These are phyloP conservation scores for Lepus timidus DNA, from an alignment of 2,113 vertebrate genomes.

Conservation along the genomic window DNA sequence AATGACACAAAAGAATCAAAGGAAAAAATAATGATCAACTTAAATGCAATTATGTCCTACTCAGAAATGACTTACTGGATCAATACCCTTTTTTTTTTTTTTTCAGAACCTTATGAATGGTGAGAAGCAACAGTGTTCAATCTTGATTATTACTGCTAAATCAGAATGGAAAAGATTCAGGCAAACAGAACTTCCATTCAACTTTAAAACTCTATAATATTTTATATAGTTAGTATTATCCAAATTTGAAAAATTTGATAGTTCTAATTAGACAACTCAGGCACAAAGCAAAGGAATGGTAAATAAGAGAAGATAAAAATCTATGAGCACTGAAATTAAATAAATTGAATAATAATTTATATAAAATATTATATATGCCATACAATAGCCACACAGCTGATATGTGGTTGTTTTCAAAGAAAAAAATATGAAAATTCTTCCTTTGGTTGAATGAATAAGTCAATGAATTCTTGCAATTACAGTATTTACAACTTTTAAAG, in stretches of 20 bases:
- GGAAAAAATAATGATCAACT: neutral
- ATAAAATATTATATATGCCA: slow-evolving; percentile 35
- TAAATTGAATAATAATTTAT: slow-evolving; percentile 41
- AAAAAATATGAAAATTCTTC: slow-evolving; percentile 29
- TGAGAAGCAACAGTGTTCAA: neutral
- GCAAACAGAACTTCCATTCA: slow-evolving; percentile 53
- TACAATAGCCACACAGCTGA: neutral
- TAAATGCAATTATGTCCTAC: slow-evolving; percentile 21
- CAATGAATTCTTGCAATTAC: slow-evolving; percentile 29
- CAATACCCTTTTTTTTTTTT: slow-evolving; percentile 17
- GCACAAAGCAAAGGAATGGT: slow-evolving; percentile 39
- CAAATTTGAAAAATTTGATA: slow-evolving; percentile 50
- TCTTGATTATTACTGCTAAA: slow-evolving; percentile 16
- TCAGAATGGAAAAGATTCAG: neutral
- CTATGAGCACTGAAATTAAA: neutral
- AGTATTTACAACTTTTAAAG: slow-evolving; percentile 25
- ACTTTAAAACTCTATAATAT: slow-evolving; percentile 33
- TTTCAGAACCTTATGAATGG: neutral
- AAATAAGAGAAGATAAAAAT: slow-evolving; percentile 43
- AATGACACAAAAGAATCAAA: slow-evolving; percentile 53
- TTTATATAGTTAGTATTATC: slow-evolving; percentile 10
- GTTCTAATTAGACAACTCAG: neutral
- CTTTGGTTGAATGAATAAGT: slow-evolving; percentile 26
- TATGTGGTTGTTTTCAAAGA: neutral
- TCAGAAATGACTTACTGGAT: slow-evolving; percentile 28